Percentiles rank a stretch among this genome's conserved stretches.
Evolutionary conservation across 2,113 vertebrate species (phyloP).

Genomic region (Neogale vison): DNA sequence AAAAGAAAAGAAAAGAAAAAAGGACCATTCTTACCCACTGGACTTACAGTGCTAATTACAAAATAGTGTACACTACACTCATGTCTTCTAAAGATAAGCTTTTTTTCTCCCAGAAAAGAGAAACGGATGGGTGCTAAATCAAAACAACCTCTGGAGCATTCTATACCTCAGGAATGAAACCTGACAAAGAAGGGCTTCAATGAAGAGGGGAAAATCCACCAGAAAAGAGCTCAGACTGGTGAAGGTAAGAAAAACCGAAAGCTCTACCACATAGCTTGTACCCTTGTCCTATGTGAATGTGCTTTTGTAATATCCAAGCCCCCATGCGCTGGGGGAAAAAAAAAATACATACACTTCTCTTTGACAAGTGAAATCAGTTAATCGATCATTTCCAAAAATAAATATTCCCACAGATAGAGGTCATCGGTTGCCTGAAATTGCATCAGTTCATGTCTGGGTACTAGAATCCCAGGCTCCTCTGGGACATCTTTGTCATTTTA

Average conservation of each 20-base stretch:
- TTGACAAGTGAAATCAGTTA: constrained; percentile 75
- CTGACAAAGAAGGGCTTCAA: constrained; percentile 57
- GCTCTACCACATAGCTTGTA: not conserved
- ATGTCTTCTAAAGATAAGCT: constrained; percentile 41
- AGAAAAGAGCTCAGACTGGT: not conserved
- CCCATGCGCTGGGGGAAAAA: not conserved
- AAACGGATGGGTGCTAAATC: constrained; percentile 61
- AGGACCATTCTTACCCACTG: not conserved
- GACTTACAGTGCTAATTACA: constrained; percentile 43
- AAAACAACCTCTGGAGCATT: constrained; percentile 18
- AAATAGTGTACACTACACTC: no score
- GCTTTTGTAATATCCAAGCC: not conserved
- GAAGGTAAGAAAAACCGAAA: not conserved
- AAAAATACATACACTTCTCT: not conserved
- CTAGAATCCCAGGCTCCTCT: constrained; percentile 75
- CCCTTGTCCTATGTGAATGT: not conserved
- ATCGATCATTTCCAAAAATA: constrained; percentile 84
- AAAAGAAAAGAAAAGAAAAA: not conserved
- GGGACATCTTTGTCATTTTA: constrained; percentile 85
- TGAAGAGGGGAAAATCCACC: constrained; percentile 7
- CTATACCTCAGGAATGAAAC: constrained; percentile 66
- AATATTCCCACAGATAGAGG: constrained; percentile 88
- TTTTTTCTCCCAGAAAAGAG: constrained; percentile 41
- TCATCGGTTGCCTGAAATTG: constrained; percentile 89
- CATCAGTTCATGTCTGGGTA: constrained; percentile 83